These are phyloP conservation scores for Cnemophilus loriae DNA, from an alignment of 2,113 vertebrate species.

Conservation along the genomic window DNA sequence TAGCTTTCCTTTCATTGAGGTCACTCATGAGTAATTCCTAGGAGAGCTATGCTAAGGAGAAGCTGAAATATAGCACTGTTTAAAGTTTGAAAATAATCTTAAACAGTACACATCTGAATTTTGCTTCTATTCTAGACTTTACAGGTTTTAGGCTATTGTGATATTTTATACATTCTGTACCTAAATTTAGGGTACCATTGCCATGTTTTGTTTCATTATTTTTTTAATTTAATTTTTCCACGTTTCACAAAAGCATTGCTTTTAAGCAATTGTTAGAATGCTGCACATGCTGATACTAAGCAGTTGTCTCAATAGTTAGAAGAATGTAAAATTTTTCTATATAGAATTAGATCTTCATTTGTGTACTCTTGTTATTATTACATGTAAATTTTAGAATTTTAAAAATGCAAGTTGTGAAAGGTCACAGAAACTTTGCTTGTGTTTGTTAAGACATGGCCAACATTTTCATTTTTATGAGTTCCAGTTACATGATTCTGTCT, in stretches of 20 bases:
- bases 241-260: not conserved
- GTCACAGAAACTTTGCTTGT: not conserved
- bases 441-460: not conserved
- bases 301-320: not conserved
- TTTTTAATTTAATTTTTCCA: not conserved
- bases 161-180: not conserved
- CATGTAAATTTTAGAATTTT: not conserved
- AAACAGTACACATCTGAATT: not conserved
- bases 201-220: not conserved
- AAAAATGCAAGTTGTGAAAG: not conserved
- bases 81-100: not conserved
- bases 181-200: not conserved
- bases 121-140: not conserved
- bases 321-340: not conserved
- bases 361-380: not conserved
- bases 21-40: not conserved
- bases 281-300: not conserved
- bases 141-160: not conserved
- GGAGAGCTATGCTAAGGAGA: not conserved
- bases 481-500: not conserved
- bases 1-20: not conserved
- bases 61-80: not conserved
- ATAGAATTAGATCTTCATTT: not conserved
- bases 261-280: not conserved
- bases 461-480: not conserved